Evolutionary conservation across 2,113 vertebrate species (phyloP).

Genomic region (Dicentrarchus labrax): DNA sequence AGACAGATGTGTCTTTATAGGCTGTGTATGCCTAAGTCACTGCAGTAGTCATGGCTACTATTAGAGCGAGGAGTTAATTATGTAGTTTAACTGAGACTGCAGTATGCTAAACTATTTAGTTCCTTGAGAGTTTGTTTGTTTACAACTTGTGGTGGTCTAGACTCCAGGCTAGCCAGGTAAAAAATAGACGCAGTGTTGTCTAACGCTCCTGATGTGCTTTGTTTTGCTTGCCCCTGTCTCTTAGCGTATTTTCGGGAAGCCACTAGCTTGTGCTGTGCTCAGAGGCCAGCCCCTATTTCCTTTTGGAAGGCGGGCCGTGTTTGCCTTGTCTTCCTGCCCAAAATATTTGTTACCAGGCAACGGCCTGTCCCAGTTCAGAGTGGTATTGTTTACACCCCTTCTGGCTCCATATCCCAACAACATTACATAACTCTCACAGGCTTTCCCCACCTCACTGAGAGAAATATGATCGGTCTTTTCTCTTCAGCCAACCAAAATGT

Average conservation of each 20-base stretch:
- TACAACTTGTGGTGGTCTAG: constrained; percentile 62
- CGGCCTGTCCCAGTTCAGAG: constrained; percentile 78
- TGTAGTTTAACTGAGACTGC: background rate
- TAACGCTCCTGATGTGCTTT: constrained; percentile 67
- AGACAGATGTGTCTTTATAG: background rate
- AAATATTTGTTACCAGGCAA: constrained; percentile 88
- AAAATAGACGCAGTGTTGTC: constrained; percentile 51
- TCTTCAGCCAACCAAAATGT: constrained; percentile 60
- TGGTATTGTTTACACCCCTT: constrained; percentile 81
- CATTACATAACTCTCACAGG: constrained; percentile 80
- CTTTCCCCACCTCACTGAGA: constrained; percentile 68
- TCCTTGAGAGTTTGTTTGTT: constrained; percentile 60
- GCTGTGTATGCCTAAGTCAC: background rate
- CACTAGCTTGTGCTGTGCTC: constrained; percentile 74
- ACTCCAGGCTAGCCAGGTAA: constrained; percentile 40
- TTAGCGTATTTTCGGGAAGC: constrained; percentile 82
- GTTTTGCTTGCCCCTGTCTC: constrained; percentile 80
- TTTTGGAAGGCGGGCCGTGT: constrained; percentile 80
- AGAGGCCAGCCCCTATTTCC: constrained; percentile 81
- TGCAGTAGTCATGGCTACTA: background rate
- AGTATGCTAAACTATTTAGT: background rate
- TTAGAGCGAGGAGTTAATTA: constrained; percentile 4
- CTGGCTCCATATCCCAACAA: constrained; percentile 76
- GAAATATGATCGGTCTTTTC: constrained; percentile 67
- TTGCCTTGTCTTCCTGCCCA: constrained; percentile 83